Conservation (phyloP, 2,797 vertebrate genomes). For the Trematomus bernacchii region DNA sequence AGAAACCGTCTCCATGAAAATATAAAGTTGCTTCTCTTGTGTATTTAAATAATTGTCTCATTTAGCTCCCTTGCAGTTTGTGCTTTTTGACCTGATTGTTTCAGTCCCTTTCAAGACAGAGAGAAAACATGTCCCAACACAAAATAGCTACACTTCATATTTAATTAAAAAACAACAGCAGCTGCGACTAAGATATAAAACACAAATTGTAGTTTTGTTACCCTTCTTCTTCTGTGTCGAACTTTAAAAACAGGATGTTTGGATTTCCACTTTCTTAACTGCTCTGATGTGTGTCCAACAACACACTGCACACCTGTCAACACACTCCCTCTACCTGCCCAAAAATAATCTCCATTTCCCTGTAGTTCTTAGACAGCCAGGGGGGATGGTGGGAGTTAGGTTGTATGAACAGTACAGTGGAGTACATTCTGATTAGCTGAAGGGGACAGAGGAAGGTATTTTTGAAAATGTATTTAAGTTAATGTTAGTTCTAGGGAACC, state of each 20-base stretch:
- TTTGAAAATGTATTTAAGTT: slow-evolving; percentile 20
- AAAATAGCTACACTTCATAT: slow-evolving; percentile 12
- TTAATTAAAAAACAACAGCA: slow-evolving; percentile 14
- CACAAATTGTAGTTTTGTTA: neutral
- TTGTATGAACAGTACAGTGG: neutral
- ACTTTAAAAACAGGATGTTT: slow-evolving; percentile 40
- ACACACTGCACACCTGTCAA: slow-evolving; percentile 20
- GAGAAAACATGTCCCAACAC: neutral
- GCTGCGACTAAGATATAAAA: neutral
- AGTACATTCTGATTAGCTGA: slow-evolving; percentile 11
- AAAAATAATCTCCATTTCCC: neutral
- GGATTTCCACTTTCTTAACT: slow-evolving; percentile 15
- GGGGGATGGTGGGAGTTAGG: slow-evolving; percentile 15
- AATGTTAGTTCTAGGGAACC: slow-evolving; percentile 21
- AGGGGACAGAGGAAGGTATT: neutral
- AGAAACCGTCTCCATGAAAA: slow-evolving; percentile 18
- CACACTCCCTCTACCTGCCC: slow-evolving; percentile 34
- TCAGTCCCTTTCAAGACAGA: neutral
- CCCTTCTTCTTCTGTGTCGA: neutral
- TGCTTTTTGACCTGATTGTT: slow-evolving; percentile 24
- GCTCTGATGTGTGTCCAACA: slow-evolving; percentile 36
- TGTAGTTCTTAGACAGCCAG: slow-evolving; percentile 33
- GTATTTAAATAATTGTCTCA: slow-evolving; percentile 32
- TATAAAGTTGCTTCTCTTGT: slow-evolving; percentile 20
- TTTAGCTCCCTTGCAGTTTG: slow-evolving; percentile 8